Evolutionary conservation across 1,140 invertebrate species (phyloP).

Genomic region (Diuraphis noxia): DNA sequence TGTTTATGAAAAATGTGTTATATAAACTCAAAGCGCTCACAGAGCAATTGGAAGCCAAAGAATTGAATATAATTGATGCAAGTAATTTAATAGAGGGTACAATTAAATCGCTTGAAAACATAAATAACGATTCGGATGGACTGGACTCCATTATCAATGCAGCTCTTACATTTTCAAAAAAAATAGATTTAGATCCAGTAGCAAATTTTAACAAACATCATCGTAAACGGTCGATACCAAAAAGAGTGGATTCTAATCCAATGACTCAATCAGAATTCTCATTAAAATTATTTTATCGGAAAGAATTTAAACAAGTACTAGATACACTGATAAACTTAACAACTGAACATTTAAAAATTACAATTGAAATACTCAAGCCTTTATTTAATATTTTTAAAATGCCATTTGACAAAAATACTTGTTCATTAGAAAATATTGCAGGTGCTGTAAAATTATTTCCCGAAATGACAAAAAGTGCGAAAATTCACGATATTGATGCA

Average conservation of each 20-base stretch:
- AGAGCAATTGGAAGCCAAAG: constrained; percentile 20
- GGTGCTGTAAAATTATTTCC: background rate
- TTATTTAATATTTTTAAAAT: background rate
- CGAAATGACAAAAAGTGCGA: background rate
- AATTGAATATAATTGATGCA: constrained; percentile 41
- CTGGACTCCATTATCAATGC: constrained; percentile 9
- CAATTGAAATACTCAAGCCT: background rate
- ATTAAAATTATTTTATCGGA: background rate
- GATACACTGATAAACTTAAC: background rate
- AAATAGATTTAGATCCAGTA: constrained; percentile 23
- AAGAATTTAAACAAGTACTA: background rate
- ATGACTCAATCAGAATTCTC: background rate
- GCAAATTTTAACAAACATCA: constrained; percentile 39
- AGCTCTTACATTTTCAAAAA: background rate
- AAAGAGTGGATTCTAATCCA: constrained; percentile 21
- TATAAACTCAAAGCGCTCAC: constrained; percentile 40
- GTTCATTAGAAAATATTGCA: background rate
- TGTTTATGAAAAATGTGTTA: constrained; percentile 43
- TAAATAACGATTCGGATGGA: background rate
- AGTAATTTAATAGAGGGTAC: background rate
- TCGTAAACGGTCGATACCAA: constrained; percentile 15
- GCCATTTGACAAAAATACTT: background rate
- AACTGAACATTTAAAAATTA: background rate
- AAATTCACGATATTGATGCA: background rate
- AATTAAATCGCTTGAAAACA: constrained; percentile 19